Evolutionary conservation across 2,888 invertebrate species (phyloP).

Genomic region (Drosophila glabriapex): DNA sequence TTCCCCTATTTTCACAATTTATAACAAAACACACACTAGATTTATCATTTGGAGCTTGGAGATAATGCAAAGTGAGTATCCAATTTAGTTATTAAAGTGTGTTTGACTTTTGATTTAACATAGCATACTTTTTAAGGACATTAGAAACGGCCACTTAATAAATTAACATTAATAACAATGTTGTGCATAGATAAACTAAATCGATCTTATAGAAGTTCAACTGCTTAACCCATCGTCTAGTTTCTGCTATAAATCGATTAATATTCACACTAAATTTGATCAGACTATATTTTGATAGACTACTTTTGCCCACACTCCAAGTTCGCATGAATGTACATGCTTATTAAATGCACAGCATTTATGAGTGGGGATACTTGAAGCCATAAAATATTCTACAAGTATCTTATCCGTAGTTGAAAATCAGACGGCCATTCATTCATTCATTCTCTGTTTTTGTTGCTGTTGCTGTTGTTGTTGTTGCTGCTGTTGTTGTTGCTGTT

Average conservation of each 20-base stretch:
- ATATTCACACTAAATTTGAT: background rate
- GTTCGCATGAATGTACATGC: slow-evolving; percentile 1
- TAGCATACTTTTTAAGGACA: slow-evolving; percentile 22
- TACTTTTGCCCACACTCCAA: slow-evolving; percentile 2
- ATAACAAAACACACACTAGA: background rate
- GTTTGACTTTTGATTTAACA: background rate
- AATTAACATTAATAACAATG: background rate
- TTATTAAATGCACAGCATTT: slow-evolving; percentile 22
- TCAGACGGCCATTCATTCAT: slow-evolving; percentile 73
- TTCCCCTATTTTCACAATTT: background rate
- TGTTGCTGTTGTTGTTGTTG: slow-evolving; percentile 17
- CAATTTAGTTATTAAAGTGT: background rate
- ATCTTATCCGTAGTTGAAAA: slow-evolving; percentile 75
- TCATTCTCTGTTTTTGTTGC: slow-evolving; percentile 23
- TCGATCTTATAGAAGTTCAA: background rate
- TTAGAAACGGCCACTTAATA: background rate
- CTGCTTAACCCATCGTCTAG: background rate
- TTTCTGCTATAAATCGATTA: background rate
- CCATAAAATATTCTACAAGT: slow-evolving; percentile 57
- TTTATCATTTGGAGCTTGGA: background rate
- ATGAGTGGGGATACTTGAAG: slow-evolving; percentile 51
- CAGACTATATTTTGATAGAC: background rate
- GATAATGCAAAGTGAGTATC: background rate
- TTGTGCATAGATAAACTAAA: background rate
- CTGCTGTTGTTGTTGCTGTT: slow-evolving; percentile 49